Evolutionary conservation across 2,888 invertebrate species (phyloP), one percentile per base, ranked within the genome.

Genomic region (Aproaerema taeniolella): DNA sequence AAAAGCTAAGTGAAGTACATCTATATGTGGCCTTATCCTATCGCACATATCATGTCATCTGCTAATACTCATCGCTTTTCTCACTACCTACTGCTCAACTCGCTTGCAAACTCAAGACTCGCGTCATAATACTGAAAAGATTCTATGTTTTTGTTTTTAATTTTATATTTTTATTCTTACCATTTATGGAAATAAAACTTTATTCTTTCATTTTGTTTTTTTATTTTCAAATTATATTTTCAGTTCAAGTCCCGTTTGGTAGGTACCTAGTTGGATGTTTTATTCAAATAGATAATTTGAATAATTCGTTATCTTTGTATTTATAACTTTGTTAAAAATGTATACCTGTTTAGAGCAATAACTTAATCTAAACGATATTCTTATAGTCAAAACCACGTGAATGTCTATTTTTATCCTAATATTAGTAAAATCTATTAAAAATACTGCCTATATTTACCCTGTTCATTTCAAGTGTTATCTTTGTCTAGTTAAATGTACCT

Each of bases 31-130:
- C 69, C 67, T 70, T 78, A 79, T 73, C 68, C 67, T 70, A 62
- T 66, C 61, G 31, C 66, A 76, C 81, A 73, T 53, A 55, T 61
- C 53, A 45, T n/a, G 53, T 73, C 81, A 80, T 61, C 64, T 65
- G 81, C 83, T 83, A 85, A 78, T 78, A 80, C 65, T 61, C 63
- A 67, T 72, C 61, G 80, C 82, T 81, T 80, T 16, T 64, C 68
- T 46, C 55, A 61, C 56, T 64, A 58, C 61, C 53, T 41, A 62
- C 55, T 56, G 63, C 63, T 52, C 43, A 53, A 59, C 67, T 64
- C 60, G 76, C 76, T 76, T 75, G 61, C 66, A 53, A 56, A 49
- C 39, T 55, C 46, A 55, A 53, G 52, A 50, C n/a, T n/a, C 53
- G 54, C 50, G 49, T 49, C 28, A 32, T n/a, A 15, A 7, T 17